phyloP scores from a whole-genome alignment of 2,888 invertebrate genomes.

The Atrina japonica region DNA sequence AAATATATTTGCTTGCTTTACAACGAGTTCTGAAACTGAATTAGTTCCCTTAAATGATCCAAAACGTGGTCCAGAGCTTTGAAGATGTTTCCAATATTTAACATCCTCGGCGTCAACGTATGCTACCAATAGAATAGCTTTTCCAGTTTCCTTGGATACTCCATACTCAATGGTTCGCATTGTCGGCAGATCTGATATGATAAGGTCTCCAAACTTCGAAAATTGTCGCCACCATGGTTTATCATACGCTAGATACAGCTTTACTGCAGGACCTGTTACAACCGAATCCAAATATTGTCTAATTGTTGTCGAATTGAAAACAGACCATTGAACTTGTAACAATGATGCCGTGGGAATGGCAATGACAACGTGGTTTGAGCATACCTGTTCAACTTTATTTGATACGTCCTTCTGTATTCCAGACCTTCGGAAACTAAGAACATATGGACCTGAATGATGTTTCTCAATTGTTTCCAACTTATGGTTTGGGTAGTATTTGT shows the following conservation, averaged over 20 bases:
- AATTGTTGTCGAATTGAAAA: not conserved
- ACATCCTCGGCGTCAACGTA: conserved; percentile 38
- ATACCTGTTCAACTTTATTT: not conserved
- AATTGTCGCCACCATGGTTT: conserved; percentile 40
- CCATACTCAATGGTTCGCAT: conserved; percentile 42
- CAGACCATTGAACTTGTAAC: conserved; percentile 2
- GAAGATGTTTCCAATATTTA: conserved; percentile 38
- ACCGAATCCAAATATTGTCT: conserved; percentile 20
- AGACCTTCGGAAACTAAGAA: too few species aligned
- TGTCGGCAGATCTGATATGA: conserved; percentile 39
- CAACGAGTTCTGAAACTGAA: conserved; percentile 16
- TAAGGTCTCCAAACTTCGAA: not conserved
- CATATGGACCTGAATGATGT: too few species aligned
- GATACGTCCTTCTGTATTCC: too few species aligned
- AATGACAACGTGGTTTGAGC: conserved; percentile 11
- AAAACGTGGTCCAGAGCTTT: conserved; percentile 20
- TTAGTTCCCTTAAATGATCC: not conserved
- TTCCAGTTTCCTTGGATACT: conserved; percentile 27
- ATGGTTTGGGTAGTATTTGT: too few species aligned
- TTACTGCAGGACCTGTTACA: conserved; percentile 13
- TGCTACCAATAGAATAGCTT: conserved; percentile 38
- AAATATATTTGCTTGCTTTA: conserved; percentile 26
- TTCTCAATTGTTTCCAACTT: too few species aligned
- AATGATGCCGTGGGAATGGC: conserved; percentile 7
- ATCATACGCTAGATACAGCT: conserved; percentile 42